Evolutionary conservation across 2,888 invertebrate species (phyloP).

Genomic region (Latheticus oryzae): DNA sequence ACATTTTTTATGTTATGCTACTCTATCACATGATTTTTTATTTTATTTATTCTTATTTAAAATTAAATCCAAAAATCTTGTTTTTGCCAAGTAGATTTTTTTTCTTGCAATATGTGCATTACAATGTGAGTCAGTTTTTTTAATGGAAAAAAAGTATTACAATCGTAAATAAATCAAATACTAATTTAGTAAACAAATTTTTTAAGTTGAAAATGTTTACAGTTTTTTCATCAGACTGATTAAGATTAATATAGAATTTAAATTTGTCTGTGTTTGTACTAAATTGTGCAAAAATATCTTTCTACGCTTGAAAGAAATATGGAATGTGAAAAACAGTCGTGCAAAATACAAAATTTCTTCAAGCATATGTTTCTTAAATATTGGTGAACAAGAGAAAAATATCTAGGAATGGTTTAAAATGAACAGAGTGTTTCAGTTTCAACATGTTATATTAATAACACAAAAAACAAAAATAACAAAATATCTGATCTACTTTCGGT

Average conservation of each 20-base stretch:
- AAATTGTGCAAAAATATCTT: conserved; percentile 10
- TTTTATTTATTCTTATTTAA: too few species aligned
- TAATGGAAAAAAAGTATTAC: too few species aligned
- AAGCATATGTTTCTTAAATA: conserved; percentile 3
- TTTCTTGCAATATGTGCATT: too few species aligned
- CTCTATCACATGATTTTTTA: too few species aligned
- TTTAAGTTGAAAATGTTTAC: too few species aligned
- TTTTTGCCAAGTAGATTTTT: too few species aligned
- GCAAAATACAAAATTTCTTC: conserved; percentile 18
- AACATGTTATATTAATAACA: conserved; percentile 41
- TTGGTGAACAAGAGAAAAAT: conserved; percentile 24
- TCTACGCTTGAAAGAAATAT: conserved; percentile 17
- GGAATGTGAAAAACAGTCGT: conserved; percentile 24
- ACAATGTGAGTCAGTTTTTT: too few species aligned
- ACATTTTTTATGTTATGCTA: too few species aligned
- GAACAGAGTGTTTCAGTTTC: conserved; percentile 38
- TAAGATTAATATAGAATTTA: conserved; percentile 17
- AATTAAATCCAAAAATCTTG: too few species aligned
- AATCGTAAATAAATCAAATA: too few species aligned
- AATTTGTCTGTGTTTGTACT: conserved; percentile 6
- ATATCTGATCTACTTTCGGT: conserved; percentile 39
- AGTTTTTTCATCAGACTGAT: conserved; percentile 12
- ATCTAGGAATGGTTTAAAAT: conserved; percentile 29
- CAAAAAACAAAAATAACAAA: conserved; percentile 40
- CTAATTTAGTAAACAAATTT: too few species aligned